Evolutionary conservation across 2,797 vertebrate species (phyloP), one percentile per base, ranked within the genome.

Genomic region (Myotis daubentonii): DNA sequence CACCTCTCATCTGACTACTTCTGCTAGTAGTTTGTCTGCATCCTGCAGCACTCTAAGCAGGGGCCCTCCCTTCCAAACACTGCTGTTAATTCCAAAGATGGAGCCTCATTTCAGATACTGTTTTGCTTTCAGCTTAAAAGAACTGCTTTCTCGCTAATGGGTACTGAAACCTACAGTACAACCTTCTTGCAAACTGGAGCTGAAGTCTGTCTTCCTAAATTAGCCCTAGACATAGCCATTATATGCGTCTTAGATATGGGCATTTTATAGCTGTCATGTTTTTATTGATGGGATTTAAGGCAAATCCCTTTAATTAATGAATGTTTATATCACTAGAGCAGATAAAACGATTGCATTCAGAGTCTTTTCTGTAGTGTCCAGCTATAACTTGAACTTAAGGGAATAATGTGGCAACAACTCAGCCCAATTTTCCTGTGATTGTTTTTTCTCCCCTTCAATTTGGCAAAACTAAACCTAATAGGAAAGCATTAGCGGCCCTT

Each of bases 231-330:
- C 72, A 33, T 3, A 51, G 7, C 23, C 65, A 47, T 53, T 55
- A 47, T 23, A 92, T 81, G 19, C 70, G n/a, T 83, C 70, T 84
- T 87, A 68, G 17, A 60, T 70, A 47, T 55, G 10, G 23, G 8
- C 22, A 71, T 20, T 87, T 92, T 51, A 49, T 16, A 80, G 38
- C 53, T 47, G 25, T 62, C 70, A 75, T 76, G 47, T 55, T 94
- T 93, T 94, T 51, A 74, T 20, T 68, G 71, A 71, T 44, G 79
- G 20, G 28, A 93, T 12, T 88, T 97, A 78, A 76, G 15, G 2
- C 4, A 49, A n/a, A 28, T 55, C 33, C 38, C 55, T 80, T 93
- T 78, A 87, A 95, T 91, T 81, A 94, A 66, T 82, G 25, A 70
- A 41, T 62, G 49, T 80, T 91, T 89, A 80, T 72, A 10, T 53